Evolutionary conservation across 2,888 invertebrate species (phyloP).

Genomic region (Poecilobothrus nobilitatus): DNA sequence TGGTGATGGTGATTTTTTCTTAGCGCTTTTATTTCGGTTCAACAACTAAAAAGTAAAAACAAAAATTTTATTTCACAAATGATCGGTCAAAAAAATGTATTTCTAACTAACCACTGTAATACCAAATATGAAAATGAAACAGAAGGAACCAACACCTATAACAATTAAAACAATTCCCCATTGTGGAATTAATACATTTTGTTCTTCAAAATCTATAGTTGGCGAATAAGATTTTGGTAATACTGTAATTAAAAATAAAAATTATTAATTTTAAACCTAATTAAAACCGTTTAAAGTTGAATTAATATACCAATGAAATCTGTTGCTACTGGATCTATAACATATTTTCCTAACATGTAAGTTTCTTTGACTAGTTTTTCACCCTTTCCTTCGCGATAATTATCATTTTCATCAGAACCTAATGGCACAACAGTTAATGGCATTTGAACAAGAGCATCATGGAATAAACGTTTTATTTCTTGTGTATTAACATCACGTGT

Average conservation of each 20-base stretch:
- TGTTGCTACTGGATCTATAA: conserved; percentile 76
- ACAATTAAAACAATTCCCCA: conserved; percentile 93
- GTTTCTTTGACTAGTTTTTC: conserved; percentile 53
- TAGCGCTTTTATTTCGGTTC: conserved; percentile 72
- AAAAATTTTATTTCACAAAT: conserved; percentile 6
- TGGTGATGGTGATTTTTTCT: conserved; percentile 65
- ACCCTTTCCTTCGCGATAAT: conserved; percentile 30
- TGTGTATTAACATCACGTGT: conserved; percentile 59
- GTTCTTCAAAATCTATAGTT: conserved; percentile 57
- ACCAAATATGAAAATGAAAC: conserved; percentile 84
- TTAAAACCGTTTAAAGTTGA: background rate
- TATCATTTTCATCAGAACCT: conserved; percentile 34
- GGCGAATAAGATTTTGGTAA: conserved; percentile 61
- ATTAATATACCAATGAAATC: conserved; percentile 69
- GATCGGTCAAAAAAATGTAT: background rate
- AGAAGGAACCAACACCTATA: conserved; percentile 78
- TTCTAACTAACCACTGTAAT: conserved; percentile 72
- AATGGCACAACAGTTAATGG: conserved; percentile 32
- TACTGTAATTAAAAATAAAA: conserved; percentile 28
- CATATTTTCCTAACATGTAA: conserved; percentile 61
- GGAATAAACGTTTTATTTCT: conserved; percentile 62
- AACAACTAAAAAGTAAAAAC: conserved; percentile 59
- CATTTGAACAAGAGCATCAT: conserved; percentile 49
- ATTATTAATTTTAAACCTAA: background rate
- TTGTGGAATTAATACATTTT: conserved; percentile 78